phyloP scores from a whole-genome alignment of 2,888 invertebrate species.

The Cerceris ruficornis region DNA sequence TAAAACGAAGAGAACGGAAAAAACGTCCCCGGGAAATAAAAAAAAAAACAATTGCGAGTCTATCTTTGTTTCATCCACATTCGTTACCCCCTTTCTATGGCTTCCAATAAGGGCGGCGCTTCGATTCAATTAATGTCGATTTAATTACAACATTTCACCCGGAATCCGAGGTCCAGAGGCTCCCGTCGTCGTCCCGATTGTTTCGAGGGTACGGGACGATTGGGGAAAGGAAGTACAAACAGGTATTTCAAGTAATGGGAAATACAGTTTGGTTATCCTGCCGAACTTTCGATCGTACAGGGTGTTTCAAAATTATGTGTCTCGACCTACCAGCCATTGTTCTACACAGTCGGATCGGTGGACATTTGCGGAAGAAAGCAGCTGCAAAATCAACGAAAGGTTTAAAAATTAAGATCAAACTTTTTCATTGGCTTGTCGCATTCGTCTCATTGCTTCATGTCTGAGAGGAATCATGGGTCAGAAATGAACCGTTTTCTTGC shows the following conservation, averaged over 20 bases:
- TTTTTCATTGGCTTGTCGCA: no score
- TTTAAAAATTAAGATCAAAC: no score
- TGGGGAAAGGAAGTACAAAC: neutral
- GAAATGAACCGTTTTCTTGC: no score
- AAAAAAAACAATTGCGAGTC: constrained; percentile 7
- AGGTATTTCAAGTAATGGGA: neutral
- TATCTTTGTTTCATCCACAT: neutral
- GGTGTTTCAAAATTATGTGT: no score
- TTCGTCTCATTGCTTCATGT: no score
- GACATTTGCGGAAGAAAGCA: no score
- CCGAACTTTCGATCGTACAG: no score
- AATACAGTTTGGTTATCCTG: neutral
- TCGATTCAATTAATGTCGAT: constrained; percentile 25
- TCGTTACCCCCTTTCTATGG: no score
- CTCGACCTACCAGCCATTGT: no score
- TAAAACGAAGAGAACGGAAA: constrained; percentile 2
- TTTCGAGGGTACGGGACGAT: neutral
- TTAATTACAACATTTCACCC: constrained; percentile 11
- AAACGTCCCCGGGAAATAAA: neutral
- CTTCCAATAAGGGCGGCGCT: neutral
- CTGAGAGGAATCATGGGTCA: no score
- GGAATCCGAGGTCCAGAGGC: neutral
- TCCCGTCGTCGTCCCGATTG: neutral
- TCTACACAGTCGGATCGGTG: no score
- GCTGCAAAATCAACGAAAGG: no score